Percentiles rank a stretch among this genome's conserved stretches.
Evolutionary conservation across 2,888 invertebrate species (phyloP).

Genomic region (Isotomurus palustris): DNA sequence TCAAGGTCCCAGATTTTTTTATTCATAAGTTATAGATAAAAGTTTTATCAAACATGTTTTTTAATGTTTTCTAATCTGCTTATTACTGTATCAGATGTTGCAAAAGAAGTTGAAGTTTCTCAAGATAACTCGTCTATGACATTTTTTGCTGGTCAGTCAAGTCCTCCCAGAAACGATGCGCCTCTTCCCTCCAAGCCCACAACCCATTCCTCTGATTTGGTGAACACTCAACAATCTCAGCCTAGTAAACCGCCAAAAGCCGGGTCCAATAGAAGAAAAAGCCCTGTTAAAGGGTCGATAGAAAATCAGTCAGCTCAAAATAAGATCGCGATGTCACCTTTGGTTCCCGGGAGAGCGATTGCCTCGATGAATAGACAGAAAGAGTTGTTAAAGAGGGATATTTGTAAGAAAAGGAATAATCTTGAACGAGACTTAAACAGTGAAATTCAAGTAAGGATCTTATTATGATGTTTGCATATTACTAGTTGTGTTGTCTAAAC

Average conservation of each 20-base stretch:
- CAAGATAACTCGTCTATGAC: neutral
- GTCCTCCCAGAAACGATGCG: no score
- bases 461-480: neutral
- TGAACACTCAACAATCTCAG: no score
- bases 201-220: no score
- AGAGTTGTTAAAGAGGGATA: slow-evolving; percentile 87
- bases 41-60: neutral
- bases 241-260: neutral
- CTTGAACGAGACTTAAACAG: slow-evolving; percentile 84
- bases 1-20: neutral
- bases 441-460: slow-evolving; percentile 68
- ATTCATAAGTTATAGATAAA: no score
- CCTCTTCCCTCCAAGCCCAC: no score
- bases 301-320: slow-evolving; percentile 2
- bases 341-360: slow-evolving; percentile 14
- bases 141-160: neutral
- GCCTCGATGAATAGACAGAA: slow-evolving; percentile 71
- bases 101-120: neutral
- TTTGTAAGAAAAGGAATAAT: slow-evolving; percentile 80
- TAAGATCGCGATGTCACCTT: neutral
- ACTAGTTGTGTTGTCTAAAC: neutral
- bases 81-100: neutral
- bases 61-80: neutral
- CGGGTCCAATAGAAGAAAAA: slow-evolving; percentile 14
- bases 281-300: slow-evolving; percentile 3